Evolutionary conservation across 1,140 invertebrate genomes (phyloP).

Genomic region (Heliconius melpomene): DNA sequence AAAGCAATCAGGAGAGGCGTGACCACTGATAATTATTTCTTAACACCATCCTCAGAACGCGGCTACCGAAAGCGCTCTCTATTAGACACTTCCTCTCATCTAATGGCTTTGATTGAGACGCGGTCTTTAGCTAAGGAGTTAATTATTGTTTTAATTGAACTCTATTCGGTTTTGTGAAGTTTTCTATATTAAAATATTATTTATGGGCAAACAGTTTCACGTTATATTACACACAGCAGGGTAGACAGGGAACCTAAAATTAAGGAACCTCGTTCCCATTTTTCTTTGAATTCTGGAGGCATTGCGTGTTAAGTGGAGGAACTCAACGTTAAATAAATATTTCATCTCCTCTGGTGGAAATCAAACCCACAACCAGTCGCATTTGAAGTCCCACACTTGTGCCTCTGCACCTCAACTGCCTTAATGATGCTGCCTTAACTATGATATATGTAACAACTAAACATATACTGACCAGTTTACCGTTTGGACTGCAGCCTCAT

Average conservation of each 20-base stretch:
- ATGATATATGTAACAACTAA: not conserved
- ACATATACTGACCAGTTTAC: not conserved
- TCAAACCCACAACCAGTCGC: too few relatives aligned
- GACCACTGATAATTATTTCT: conserved; percentile 76
- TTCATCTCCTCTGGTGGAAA: too few relatives aligned
- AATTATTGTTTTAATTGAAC: conserved; percentile 52
- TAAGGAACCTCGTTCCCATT: too few relatives aligned
- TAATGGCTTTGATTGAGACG: conserved; percentile 69
- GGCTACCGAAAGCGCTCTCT: conserved; percentile 66
- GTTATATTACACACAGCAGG: too few relatives aligned
- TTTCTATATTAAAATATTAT: not conserved
- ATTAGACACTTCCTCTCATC: conserved; percentile 70
- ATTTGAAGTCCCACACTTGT: too few relatives aligned
- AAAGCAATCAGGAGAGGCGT: conserved; percentile 77
- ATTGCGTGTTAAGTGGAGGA: too few relatives aligned
- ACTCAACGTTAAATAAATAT: too few relatives aligned
- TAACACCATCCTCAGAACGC: conserved; percentile 69
- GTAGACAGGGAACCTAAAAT: too few relatives aligned
- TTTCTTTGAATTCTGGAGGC: too few relatives aligned
- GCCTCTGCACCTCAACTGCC: too few relatives aligned
- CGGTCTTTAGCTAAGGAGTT: conserved; percentile 51
- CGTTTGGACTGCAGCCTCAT: not conserved
- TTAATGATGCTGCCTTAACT: not conserved
- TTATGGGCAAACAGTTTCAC: not conserved
- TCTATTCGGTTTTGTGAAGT: conserved; percentile 8